phyloP scores from a whole-genome alignment of 2,113 vertebrate genomes.

The Cettia cetti region DNA sequence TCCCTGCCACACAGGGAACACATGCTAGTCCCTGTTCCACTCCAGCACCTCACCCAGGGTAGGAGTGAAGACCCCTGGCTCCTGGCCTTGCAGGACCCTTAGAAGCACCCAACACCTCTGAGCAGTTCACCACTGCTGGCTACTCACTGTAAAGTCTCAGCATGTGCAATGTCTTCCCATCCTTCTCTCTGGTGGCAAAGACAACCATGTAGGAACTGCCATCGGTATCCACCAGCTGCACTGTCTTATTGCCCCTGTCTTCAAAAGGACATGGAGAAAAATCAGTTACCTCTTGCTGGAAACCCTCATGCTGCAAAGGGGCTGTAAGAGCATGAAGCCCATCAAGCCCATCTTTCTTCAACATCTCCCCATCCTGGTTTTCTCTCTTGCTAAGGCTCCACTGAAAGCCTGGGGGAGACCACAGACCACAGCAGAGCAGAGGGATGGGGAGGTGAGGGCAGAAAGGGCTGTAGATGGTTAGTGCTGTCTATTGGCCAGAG shows the following conservation, averaged over 20 bases:
- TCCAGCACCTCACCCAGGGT: not conserved
- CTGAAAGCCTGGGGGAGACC: not conserved
- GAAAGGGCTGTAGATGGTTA: not conserved
- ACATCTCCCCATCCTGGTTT: not conserved
- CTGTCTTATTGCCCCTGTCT: not conserved
- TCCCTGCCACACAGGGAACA: not conserved
- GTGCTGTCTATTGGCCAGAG: not conserved
- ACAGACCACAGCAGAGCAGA: not conserved
- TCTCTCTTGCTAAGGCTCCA: not conserved
- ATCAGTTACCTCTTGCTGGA: not conserved
- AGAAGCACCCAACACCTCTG: not conserved
- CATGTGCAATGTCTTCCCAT: not conserved
- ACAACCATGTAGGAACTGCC: not conserved
- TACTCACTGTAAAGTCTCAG: slow-evolving; percentile 55
- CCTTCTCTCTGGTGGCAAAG: not conserved
- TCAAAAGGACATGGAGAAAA: not conserved
- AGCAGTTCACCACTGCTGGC: not conserved
- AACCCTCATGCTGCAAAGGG: not conserved
- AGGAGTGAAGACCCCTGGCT: not conserved
- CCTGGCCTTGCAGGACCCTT: not conserved
- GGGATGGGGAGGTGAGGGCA: rapidly evolving
- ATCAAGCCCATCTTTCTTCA: rapidly evolving
- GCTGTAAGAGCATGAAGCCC: not conserved
- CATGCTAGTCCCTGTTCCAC: rapidly evolving
- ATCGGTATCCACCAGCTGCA: not conserved